A percentile compares a stretch with the other conserved stretches of the same genome.
Evolutionary conservation across 2,113 vertebrate genomes (phyloP).

Genomic region (Burhinus oedicnemus): DNA sequence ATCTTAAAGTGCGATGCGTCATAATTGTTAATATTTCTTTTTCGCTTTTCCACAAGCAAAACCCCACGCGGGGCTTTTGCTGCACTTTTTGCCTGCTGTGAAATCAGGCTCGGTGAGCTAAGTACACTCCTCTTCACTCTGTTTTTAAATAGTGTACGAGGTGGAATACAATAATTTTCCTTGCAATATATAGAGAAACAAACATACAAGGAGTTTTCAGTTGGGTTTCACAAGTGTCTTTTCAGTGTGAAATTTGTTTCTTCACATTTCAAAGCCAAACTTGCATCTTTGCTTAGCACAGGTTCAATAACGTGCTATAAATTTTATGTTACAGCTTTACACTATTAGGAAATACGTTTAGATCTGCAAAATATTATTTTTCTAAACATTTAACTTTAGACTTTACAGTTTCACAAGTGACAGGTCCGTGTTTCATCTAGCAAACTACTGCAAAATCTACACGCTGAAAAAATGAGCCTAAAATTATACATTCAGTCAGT

Average conservation of each 20-base stretch:
- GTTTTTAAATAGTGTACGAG: not conserved
- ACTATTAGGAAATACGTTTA: not conserved
- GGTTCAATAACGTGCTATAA: not conserved
- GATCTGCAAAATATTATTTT: not conserved
- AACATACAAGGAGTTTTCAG: not conserved
- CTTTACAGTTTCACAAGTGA: not conserved
- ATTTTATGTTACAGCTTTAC: not conserved
- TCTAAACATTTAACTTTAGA: slow-evolving; percentile 1
- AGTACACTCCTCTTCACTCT: not conserved
- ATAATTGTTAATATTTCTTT: not conserved
- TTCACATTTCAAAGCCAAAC: not conserved
- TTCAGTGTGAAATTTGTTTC: not conserved
- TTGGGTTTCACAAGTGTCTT: not conserved
- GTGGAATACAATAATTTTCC: not conserved
- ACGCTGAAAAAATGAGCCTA: slow-evolving; percentile 30
- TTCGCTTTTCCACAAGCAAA: not conserved
- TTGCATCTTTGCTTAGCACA: not conserved
- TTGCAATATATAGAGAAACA: not conserved
- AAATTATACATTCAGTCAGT: slow-evolving; percentile 12
- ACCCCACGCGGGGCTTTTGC: not conserved
- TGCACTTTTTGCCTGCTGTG: not conserved
- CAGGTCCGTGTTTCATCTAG: slow-evolving; percentile 9
- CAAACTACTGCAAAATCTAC: slow-evolving; percentile 21
- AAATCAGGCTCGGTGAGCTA: not conserved
- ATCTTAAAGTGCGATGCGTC: not conserved